Base-by-base conservation (phyloP, 1,140 invertebrate genomes). In the Papilio polyxenes region DNA sequence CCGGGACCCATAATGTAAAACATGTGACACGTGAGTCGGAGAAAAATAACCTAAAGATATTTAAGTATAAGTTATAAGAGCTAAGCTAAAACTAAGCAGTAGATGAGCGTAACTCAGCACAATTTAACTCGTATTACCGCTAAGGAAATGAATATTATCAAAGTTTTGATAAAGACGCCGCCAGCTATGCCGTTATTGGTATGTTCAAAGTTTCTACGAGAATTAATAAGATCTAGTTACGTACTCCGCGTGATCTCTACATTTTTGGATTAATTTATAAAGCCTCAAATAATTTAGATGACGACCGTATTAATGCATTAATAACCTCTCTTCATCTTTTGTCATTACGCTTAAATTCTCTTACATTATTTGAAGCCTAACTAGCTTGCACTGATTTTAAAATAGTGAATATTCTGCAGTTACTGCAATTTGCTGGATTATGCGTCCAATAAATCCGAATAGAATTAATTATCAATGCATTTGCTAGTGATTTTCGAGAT, bases 131-230 rank as follows among this genome's bases (percentile, higher is more conserved):
- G 31, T 77, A n/a, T 76, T 10, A 76, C 75, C 49, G 17, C 53
- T 78, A 62, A 78, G 76, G 53, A 59, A 62, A 78, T 37, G 76
- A 78, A 78, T 78, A 78, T 78, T 78, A 59, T 59, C 20, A 78
- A 78, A 78, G 76, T 78, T 78, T 78, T 78, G 53, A 78, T 78
- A 78, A 56, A 53, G 31, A 53, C 23, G 53, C 76, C 76, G 53
- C 76, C 40, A 37, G 76, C 76, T 56, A 53, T 77, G 75, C 59
- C 7, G 17, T 59, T 56, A 56, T 78, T 56, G 76, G 76, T 78
- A 78, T 23, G 51, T 11, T 40, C 51, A 44, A 78, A 78, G 51
- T 78, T 56, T 17, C 9, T 15, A 56, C 9, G 23, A 78, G 65
- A n/a, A 78, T 78, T 78, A 78, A 31, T 78, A 62, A 59, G 53